Conservation (phyloP, 2,888 invertebrate species). For the Parnassius glacialis region DNA sequence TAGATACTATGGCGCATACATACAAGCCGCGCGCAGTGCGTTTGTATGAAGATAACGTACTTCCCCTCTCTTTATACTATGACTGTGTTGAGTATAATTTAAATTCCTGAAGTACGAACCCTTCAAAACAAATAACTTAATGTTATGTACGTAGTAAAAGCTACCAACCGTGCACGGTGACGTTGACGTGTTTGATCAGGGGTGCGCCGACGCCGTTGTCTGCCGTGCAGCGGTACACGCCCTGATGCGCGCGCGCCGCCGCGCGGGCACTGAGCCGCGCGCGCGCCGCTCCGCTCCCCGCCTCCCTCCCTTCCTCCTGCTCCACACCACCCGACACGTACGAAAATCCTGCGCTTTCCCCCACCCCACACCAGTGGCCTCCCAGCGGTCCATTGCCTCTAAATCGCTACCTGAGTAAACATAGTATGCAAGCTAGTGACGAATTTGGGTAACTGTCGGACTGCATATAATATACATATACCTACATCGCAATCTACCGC, state of each 20-base stretch:
- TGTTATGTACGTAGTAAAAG: too few relatives aligned
- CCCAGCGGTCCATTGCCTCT: constrained; percentile 36
- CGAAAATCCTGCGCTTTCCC: constrained; percentile 4
- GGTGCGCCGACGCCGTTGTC: constrained; percentile 91
- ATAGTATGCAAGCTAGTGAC: too few relatives aligned
- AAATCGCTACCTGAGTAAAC: constrained; percentile 27
- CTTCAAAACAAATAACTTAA: too few relatives aligned
- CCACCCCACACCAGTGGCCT: constrained; percentile 30
- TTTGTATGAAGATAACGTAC: too few relatives aligned
- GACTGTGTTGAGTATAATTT: too few relatives aligned
- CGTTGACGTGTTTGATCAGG: constrained; percentile 88
- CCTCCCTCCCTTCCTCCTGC: constrained; percentile 38
- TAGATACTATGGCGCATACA: too few relatives aligned
- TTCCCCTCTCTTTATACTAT: too few relatives aligned
- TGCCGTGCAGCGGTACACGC: constrained; percentile 90
- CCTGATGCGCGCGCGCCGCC: constrained; percentile 85
- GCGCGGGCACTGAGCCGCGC: constrained; percentile 84
- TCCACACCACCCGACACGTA: constrained; percentile 28
- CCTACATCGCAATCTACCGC: too few relatives aligned
- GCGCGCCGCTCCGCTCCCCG: constrained; percentile 42
- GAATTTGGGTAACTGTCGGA: too few relatives aligned
- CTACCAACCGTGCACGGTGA: constrained; percentile 87
- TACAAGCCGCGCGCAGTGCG: too few relatives aligned
- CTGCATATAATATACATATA: too few relatives aligned
- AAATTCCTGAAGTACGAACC: too few relatives aligned